These are phyloP conservation scores for Columbina picui DNA, from an alignment of 2,113 vertebrate species.

Conservation along the genomic window DNA sequence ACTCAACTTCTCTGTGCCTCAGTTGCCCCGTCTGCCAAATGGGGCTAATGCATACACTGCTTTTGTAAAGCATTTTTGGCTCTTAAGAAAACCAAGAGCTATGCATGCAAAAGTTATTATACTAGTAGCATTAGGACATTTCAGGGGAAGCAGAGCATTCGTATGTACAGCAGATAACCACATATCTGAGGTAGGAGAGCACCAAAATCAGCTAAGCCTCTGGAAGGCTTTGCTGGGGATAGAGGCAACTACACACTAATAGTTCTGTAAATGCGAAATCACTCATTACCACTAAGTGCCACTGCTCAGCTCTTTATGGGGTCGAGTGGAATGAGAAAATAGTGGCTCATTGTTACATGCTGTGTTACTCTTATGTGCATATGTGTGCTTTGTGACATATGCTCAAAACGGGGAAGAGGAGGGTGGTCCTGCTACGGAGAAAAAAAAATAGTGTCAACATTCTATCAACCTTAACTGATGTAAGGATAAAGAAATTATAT, in stretches of 20 bases:
- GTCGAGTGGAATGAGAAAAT: not conserved
- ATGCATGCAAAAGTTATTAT: not conserved
- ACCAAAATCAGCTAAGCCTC: not conserved
- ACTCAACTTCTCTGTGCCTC: slow-evolving; percentile 16
- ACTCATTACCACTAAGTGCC: not conserved
- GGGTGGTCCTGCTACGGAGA: not conserved
- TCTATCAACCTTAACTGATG: not conserved
- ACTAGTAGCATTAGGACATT: not conserved
- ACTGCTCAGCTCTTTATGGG: not conserved
- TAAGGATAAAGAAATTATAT: not conserved
- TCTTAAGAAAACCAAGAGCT: not conserved
- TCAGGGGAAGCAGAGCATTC: not conserved
- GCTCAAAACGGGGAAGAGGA: not conserved
- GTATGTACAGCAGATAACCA: not conserved
- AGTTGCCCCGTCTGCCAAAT: not conserved
- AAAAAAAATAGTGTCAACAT: not conserved
- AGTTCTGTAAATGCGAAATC: not conserved
- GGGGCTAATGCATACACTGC: not conserved
- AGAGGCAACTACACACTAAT: not conserved
- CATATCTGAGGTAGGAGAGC: not conserved
- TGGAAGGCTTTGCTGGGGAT: not conserved
- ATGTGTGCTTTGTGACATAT: not conserved
- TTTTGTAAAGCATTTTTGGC: slow-evolving; percentile 18
- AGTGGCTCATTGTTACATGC: not conserved
- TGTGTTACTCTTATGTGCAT: not conserved